Evolutionary conservation across 2,113 vertebrate species (phyloP).

Genomic region (Cinclus cinclus): DNA sequence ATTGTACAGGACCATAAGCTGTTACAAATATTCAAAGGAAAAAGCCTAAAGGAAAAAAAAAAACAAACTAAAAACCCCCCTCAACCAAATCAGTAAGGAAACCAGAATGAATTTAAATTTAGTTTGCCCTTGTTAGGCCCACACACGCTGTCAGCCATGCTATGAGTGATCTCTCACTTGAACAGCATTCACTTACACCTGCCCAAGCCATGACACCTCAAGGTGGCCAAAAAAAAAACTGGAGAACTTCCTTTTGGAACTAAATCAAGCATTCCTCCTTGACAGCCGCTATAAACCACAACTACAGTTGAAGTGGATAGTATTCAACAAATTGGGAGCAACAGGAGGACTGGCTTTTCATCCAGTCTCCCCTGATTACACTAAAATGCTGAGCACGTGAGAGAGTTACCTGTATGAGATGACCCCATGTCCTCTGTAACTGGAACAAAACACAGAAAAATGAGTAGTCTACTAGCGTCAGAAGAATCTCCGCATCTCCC

Average conservation of each 20-base stretch:
- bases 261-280: neutral
- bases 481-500: neutral
- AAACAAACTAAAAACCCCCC: accelerated
- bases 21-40: neutral
- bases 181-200: neutral
- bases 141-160: accelerated
- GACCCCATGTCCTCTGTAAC: neutral
- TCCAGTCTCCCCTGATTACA: no score
- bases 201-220: accelerated
- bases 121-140: neutral
- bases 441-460: neutral
- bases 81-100: neutral
- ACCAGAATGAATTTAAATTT: neutral
- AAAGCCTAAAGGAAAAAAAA: neutral
- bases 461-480: neutral
- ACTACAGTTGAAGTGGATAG: neutral
- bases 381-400: neutral
- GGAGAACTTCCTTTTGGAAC: neutral
- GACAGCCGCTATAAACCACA: neutral
- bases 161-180: neutral
- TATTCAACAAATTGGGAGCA: neutral
- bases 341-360: neutral
- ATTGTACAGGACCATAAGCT: neutral
- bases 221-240: neutral
- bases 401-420: neutral